These are phyloP conservation scores for Pachliopta kotzebuea DNA, from an alignment of 2,888 invertebrate species.

Conservation along the genomic window DNA sequence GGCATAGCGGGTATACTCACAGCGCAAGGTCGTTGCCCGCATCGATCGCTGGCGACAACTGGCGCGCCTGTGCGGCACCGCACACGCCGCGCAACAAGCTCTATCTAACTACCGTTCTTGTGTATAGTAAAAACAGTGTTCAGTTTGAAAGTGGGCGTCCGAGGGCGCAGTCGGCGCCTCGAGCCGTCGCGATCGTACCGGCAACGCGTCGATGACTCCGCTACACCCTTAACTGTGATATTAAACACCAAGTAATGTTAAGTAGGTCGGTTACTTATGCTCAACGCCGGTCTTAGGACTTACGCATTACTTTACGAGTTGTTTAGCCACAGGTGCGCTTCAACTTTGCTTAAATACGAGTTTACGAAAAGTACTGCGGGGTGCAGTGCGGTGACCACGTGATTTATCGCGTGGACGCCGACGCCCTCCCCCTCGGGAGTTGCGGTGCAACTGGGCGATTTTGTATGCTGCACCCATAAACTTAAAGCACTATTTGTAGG, in stretches of 20 bases:
- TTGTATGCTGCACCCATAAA: slow-evolving; percentile 48
- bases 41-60: slow-evolving; percentile 57
- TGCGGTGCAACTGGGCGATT: slow-evolving; percentile 45
- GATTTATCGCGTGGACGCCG: slow-evolving; percentile 43
- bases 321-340: slow-evolving; percentile 54
- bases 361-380: slow-evolving; percentile 33
- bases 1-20: slow-evolving; percentile 35
- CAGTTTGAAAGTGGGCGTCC: slow-evolving; percentile 64
- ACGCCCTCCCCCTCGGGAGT: slow-evolving; percentile 36
- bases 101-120: slow-evolving; percentile 53
- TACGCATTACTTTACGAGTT: slow-evolving; percentile 25
- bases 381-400: slow-evolving; percentile 45
- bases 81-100: slow-evolving; percentile 51
- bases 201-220: slow-evolving; percentile 36
- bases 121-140: slow-evolving; percentile 51
- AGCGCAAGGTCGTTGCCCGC: slow-evolving; percentile 65
- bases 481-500: slow-evolving; percentile 18
- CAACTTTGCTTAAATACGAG: slow-evolving; percentile 45
- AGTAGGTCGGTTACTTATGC: slow-evolving; percentile 31
- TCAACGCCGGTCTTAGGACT: not conserved
- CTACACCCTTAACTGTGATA: slow-evolving; percentile 52
- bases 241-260: slow-evolving; percentile 49
- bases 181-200: slow-evolving; percentile 46
- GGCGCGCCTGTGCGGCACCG: slow-evolving; percentile 48
- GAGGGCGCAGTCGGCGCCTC: slow-evolving; percentile 61